phyloP scores from a whole-genome alignment of 1,140 invertebrate species.

The Zaprionus capensis region DNA sequence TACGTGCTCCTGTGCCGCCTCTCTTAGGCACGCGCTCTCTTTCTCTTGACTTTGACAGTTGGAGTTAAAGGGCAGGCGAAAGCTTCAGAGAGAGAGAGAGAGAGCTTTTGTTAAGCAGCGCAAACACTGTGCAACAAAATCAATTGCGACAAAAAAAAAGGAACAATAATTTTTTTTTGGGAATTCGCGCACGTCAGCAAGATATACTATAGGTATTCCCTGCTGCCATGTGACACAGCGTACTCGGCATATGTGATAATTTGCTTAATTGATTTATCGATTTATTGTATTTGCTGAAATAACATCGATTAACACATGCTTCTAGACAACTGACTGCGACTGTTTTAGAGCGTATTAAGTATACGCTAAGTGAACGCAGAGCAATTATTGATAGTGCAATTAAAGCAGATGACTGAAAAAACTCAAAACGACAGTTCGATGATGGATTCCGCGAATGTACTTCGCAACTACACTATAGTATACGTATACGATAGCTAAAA shows the following conservation, averaged over 20 bases:
- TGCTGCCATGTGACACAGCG: not conserved
- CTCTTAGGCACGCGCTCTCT: not conserved
- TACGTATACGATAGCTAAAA: not conserved
- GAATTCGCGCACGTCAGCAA: not conserved
- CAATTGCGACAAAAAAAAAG: not conserved
- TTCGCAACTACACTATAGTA: not conserved
- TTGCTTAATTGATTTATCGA: not conserved
- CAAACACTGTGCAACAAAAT: conserved; percentile 15
- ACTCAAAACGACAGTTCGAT: not conserved
- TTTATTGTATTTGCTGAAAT: not conserved
- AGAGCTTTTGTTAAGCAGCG: not conserved
- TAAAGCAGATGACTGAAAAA: conserved; percentile 1
- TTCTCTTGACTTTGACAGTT: conserved; percentile 9
- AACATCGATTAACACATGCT: not conserved
- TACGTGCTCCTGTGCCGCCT: conserved; percentile 2
- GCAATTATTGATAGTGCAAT: conserved; percentile 13
- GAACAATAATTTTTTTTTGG: not conserved
- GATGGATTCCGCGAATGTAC: not conserved
- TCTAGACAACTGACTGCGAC: not conserved
- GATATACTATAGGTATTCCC: not conserved
- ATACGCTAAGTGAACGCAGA: not conserved
- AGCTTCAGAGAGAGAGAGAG: conserved; percentile 1
- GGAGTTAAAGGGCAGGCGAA: conserved; percentile 16
- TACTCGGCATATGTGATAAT: not conserved
- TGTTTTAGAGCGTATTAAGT: not conserved